Conservation (phyloP, 2,797 vertebrate species). For the Coendou prehensilis region DNA sequence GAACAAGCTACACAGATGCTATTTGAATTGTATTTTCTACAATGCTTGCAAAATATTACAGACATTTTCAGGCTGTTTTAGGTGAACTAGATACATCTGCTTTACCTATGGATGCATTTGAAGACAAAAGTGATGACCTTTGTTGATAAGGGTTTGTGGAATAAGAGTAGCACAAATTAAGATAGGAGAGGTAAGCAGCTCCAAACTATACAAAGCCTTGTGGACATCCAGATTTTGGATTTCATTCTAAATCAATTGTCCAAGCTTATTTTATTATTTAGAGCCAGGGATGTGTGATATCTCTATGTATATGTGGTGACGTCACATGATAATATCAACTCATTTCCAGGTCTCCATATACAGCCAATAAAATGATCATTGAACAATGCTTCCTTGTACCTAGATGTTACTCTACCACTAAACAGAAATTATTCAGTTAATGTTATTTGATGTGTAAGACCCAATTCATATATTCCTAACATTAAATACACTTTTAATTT, state of each 20-base stretch:
- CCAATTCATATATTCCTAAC: not conserved
- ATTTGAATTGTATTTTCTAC: not conserved
- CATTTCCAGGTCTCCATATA: not conserved
- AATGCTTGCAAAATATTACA: not conserved
- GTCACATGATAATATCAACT: not conserved
- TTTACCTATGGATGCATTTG: not conserved
- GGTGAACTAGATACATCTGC: not conserved
- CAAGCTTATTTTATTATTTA: not conserved
- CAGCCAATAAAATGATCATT: not conserved
- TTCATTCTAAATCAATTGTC: slow-evolving; percentile 26
- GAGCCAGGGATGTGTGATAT: not conserved
- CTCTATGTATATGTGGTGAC: not conserved
- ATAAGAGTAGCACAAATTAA: not conserved
- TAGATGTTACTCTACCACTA: not conserved
- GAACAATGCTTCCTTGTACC: not conserved
- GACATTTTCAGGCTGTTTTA: slow-evolving; percentile 17
- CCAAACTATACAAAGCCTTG: not conserved
- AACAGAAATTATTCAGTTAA: not conserved
- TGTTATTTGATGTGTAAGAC: slow-evolving; percentile 43
- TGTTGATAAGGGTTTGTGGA: not conserved
- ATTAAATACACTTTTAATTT: not conserved
- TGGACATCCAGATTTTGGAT: not conserved
- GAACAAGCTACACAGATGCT: not conserved
- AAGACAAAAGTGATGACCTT: not conserved
- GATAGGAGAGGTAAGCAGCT: not conserved